These are phyloP conservation scores for Cabera pusaria DNA, from an alignment of 2,888 invertebrate genomes.

Conservation along the genomic window DNA sequence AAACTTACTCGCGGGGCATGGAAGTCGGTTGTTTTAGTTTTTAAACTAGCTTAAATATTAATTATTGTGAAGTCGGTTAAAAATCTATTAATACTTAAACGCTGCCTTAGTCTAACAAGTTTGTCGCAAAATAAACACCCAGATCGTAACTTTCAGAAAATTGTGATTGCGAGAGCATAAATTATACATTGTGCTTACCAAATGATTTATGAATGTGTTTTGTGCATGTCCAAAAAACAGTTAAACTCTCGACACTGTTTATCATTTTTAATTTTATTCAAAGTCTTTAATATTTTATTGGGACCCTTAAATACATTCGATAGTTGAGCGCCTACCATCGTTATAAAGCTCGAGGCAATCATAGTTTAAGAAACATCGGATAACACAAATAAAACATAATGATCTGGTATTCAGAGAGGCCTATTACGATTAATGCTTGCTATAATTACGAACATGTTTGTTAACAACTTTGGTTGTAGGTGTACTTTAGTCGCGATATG, in stretches of 20 bases:
- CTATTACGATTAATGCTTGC: conserved; percentile 43
- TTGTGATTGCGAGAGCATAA: neutral
- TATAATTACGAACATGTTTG: conserved; percentile 51
- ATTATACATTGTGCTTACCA: conserved; percentile 1
- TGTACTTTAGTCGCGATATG: conserved; percentile 43
- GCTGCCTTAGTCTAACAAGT: no score
- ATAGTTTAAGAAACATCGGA: conserved; percentile 39
- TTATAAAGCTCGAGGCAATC: conserved; percentile 36
- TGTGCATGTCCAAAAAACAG: conserved; percentile 9
- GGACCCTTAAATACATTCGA: conserved; percentile 13
- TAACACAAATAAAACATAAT: conserved; percentile 36
- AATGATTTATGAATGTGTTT: conserved; percentile 1
- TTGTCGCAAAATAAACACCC: no score
- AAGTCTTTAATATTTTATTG: conserved; percentile 22
- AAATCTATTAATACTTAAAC: no score
- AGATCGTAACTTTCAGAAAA: no score
- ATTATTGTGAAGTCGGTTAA: no score
- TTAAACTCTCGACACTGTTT: conserved; percentile 15
- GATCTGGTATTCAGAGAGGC: conserved; percentile 33
- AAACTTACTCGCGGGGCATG: no score
- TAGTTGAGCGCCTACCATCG: conserved; percentile 28
- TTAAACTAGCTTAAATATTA: no score
- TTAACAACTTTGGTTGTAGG: conserved; percentile 48
- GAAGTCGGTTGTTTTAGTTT: no score
- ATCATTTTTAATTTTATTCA: conserved; percentile 22